Base-by-base conservation (phyloP, 2,888 invertebrate genomes). In the Idaea dimidiata region DNA sequence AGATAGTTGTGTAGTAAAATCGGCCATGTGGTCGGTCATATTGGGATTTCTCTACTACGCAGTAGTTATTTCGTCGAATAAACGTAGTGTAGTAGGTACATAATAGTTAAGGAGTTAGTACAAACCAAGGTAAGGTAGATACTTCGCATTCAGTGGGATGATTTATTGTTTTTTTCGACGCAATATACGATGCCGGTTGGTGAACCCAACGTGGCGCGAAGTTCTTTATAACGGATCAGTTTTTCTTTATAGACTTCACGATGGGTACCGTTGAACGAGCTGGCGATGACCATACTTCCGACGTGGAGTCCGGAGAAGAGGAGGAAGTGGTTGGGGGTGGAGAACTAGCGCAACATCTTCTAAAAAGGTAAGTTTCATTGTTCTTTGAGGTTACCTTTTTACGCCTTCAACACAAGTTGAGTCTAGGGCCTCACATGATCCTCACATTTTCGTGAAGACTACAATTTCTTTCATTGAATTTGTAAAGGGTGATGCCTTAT, bases 251-350 rank as follows among this genome's bases (percentile, higher is more conserved):
- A 88, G 91, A 85, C 78, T 72, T 70, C 69, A 85, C 73, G 83
- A 95, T 95, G 95, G 94, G 94, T 87, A 93, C 94, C 74, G 94
- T 95, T 74, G 95, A 95, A 80, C 94, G 94, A 73, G 93, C 94
- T 77, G 94, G 94, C 67, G 95, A 95, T 81, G 94, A 94, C 78
- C 83, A 83, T 70, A 94, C 94, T 66, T 95, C 94, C 65, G 95
- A 94, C 68, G 87, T 95, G 76, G 95, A 95, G 81, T 95, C 95
- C 57, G 94, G 94, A 54, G 95, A 95, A 67, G 95, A 95, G 62
- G 94, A 94, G 72, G 94, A 94, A 76, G 93, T 93, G 57, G 89
- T 91, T 17, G 90, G 93, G 59, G 94, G 93, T 60, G 94, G 93
- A 56, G 90, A 91, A 80, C 76, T 89, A 73, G 83, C 91, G 63